Conservation (phyloP, 2,888 invertebrate species). For the Subacronicta megacephala region DNA sequence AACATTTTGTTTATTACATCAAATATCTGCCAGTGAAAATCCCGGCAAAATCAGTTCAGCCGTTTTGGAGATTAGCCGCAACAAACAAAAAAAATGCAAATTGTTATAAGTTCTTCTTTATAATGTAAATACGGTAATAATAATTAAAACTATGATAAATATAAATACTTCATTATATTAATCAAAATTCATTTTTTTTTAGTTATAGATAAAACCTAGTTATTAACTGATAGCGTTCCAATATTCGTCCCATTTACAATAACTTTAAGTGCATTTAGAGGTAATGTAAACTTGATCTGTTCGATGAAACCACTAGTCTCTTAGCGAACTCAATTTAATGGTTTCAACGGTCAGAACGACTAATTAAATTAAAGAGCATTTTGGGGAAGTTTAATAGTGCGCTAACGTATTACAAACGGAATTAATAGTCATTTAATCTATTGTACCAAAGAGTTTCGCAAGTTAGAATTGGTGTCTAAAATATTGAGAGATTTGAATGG, state of each 20-base stretch:
- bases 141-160: too few relatives aligned
- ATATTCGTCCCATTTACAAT: conserved; percentile 7
- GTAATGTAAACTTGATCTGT: conserved; percentile 15
- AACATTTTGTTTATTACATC: too few relatives aligned
- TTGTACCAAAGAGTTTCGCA: conserved; percentile 4
- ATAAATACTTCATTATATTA: too few relatives aligned
- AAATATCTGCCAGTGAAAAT: too few relatives aligned
- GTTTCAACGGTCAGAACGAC: conserved; percentile 50
- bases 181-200: too few relatives aligned
- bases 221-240: background rate
- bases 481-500: too few relatives aligned
- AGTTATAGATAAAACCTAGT: too few relatives aligned
- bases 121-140: too few relatives aligned
- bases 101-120: too few relatives aligned
- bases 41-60: too few relatives aligned
- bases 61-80: too few relatives aligned
- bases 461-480: conserved; percentile 2
- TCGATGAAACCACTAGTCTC: conserved; percentile 36
- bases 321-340: conserved; percentile 59
- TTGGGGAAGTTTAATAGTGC: conserved; percentile 47
- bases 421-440: conserved; percentile 26
- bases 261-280: conserved; percentile 18
- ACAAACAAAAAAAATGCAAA: too few relatives aligned
- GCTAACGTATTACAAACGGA: conserved; percentile 28
- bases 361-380: conserved; percentile 56